Conservation (phyloP, 2,113 vertebrate species). For the Bos indicus region DNA sequence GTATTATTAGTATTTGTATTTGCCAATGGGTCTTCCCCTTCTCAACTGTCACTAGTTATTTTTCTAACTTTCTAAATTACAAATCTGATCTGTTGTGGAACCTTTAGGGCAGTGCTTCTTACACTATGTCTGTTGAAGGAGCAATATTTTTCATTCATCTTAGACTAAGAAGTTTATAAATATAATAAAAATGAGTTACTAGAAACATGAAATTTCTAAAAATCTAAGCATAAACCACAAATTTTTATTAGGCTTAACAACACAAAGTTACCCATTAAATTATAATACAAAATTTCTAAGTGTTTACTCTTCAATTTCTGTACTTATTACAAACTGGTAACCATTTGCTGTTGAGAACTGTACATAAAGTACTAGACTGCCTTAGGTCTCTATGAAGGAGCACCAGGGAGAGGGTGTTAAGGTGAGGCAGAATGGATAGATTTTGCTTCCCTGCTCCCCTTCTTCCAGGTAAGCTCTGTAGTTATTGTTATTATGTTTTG, state of each 20-base stretch:
- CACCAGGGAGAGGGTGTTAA: neutral
- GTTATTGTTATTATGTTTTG: neutral
- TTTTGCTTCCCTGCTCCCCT: neutral
- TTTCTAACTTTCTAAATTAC: neutral
- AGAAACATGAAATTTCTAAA: neutral
- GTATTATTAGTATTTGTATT: neutral
- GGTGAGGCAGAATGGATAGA: neutral
- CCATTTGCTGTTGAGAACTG: neutral
- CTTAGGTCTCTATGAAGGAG: neutral
- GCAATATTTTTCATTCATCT: neutral
- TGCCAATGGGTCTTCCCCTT: neutral
- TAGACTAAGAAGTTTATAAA: slow-evolving; percentile 13
- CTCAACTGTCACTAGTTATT: neutral
- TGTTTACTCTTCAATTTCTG: neutral
- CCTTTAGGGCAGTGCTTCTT: neutral
- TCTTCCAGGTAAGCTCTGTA: neutral
- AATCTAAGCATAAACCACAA: neutral
- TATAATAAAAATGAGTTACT: neutral
- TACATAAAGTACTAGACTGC: neutral
- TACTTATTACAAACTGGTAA: neutral
- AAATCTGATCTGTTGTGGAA: neutral
- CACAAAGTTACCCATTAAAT: neutral
- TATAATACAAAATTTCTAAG: neutral
- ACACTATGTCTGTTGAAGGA: neutral
- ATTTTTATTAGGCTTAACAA: neutral